Evolutionary conservation across 1,140 invertebrate species (phyloP).

Genomic region (Drosophila punjabiensis): DNA sequence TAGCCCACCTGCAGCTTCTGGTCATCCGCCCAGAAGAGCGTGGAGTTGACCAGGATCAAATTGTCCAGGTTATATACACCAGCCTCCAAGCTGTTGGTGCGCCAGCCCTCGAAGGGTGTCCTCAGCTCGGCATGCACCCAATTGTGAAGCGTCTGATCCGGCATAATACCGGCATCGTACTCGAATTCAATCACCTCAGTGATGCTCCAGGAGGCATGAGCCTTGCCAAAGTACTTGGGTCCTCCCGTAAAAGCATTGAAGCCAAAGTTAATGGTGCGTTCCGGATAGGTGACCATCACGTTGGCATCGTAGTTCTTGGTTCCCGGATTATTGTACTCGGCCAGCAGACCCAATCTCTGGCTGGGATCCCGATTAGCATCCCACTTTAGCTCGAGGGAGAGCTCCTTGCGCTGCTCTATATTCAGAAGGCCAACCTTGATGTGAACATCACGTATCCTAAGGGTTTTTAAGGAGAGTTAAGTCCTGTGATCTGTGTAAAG

Average conservation of each 20-base stretch:
- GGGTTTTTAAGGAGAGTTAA: not conserved
- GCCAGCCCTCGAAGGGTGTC: slow-evolving; percentile 92
- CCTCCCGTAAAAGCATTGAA: slow-evolving; percentile 86
- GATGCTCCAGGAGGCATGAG: slow-evolving; percentile 87
- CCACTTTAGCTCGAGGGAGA: slow-evolving; percentile 91
- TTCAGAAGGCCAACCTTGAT: slow-evolving; percentile 88
- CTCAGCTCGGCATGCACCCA: slow-evolving; percentile 86
- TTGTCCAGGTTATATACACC: slow-evolving; percentile 78
- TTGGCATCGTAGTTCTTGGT: slow-evolving; percentile 88
- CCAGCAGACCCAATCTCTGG: slow-evolving; percentile 85
- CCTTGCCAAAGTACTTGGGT: slow-evolving; percentile 86
- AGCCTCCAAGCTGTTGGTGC: slow-evolving; percentile 88
- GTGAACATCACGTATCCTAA: slow-evolving; percentile 90
- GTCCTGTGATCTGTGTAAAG: rapidly evolving
- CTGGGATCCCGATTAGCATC: slow-evolving; percentile 93
- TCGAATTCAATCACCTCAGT: slow-evolving; percentile 86
- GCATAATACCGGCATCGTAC: slow-evolving; percentile 83
- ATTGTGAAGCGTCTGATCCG: slow-evolving; percentile 85
- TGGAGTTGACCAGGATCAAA: slow-evolving; percentile 76
- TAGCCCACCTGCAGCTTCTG: slow-evolving; percentile 87
- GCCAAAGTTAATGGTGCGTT: slow-evolving; percentile 88
- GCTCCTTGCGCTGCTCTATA: slow-evolving; percentile 87
- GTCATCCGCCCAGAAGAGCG: slow-evolving; percentile 87
- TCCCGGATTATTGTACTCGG: slow-evolving; percentile 84
- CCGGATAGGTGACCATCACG: slow-evolving; percentile 90